Base-by-base conservation (phyloP, 2,888 invertebrate species). In the Entomobrya proxima region DNA sequence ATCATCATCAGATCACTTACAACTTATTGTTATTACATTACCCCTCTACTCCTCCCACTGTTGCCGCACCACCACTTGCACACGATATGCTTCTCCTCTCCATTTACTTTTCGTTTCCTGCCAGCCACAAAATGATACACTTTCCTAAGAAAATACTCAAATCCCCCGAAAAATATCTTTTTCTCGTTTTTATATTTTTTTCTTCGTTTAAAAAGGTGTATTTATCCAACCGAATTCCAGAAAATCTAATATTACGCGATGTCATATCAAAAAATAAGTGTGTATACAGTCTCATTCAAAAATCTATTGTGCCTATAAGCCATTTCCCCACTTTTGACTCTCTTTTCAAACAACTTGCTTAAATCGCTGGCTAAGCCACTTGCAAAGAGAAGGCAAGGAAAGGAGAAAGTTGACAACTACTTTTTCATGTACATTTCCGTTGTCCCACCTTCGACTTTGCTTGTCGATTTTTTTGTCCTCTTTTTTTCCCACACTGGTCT, bases 11-110 rank as follows among this genome's bases (percentile, higher is more conserved):
- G 69, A 44, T 69, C 69, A 47, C 69, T 47, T 69, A 44, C 44
- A 69, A 44, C 40, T 44, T 44, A 69, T 69, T 69, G 44, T 69
- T 69, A 69, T 69, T 69, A 30, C 69, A 69, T 69, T 69, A 69
- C 47, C 44, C 55, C 52, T 40, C 21, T 9, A 6, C 4, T 15
- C 18, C 52, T 15, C 52, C 21, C 21, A 64, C 67, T 18, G 40
- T 47, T 27, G 27, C 27, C 27, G 21, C 27, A n/a, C 47, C 27
- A 27, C 69, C 69, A 69, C 44, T 69, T 69, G 69, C 27, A n/a
- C n/a, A 30, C 40, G 69, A 69, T 69, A 40, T 69, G 27, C 13
- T 44, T 18, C 52, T 52, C 52, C 9, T n/a, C 30, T 24, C 55
- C 27, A 37, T 15, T 21, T 40, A 24, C 37, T 40, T 27, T 24